phyloP scores from a whole-genome alignment of 2,113 vertebrate genomes.

The Gopherus flavomarginatus region DNA sequence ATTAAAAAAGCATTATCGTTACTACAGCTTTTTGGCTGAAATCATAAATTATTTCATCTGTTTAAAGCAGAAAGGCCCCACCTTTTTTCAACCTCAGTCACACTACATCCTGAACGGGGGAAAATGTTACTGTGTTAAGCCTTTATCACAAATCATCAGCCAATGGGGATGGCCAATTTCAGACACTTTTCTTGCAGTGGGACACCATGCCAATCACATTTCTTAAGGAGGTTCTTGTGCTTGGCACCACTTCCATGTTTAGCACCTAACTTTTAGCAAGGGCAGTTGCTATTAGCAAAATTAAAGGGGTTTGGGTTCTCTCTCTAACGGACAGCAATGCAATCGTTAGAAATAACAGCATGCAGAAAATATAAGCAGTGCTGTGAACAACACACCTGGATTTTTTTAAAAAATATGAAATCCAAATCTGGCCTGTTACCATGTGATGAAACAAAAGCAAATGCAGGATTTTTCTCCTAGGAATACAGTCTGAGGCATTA shows the following conservation, averaged over 20 bases:
- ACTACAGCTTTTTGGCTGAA: not conserved
- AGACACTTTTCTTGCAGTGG: not conserved
- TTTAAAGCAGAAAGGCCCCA: not conserved
- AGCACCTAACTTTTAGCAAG: not conserved
- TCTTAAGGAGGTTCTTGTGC: not conserved
- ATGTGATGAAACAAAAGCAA: not conserved
- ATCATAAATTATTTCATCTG: not conserved
- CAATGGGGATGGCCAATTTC: not conserved
- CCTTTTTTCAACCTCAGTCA: not conserved
- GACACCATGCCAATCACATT: not conserved
- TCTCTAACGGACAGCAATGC: not conserved
- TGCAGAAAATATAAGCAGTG: not conserved
- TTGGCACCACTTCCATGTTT: not conserved
- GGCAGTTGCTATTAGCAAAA: not conserved
- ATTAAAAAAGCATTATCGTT: not conserved
- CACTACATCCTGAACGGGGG: not conserved
- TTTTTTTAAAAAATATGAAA: slow-evolving; percentile 15
- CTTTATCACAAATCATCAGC: not conserved
- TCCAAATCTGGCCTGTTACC: not conserved
- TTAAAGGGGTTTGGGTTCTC: not conserved
- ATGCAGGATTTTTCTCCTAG: not conserved
- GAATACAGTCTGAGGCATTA: not conserved
- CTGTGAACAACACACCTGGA: not conserved
- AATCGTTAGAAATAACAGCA: not conserved
- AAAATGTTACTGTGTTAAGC: not conserved